These are phyloP conservation scores for Bathynomus jamesi DNA, from an alignment of 1,140 invertebrate genomes.

Conservation along the genomic window DNA sequence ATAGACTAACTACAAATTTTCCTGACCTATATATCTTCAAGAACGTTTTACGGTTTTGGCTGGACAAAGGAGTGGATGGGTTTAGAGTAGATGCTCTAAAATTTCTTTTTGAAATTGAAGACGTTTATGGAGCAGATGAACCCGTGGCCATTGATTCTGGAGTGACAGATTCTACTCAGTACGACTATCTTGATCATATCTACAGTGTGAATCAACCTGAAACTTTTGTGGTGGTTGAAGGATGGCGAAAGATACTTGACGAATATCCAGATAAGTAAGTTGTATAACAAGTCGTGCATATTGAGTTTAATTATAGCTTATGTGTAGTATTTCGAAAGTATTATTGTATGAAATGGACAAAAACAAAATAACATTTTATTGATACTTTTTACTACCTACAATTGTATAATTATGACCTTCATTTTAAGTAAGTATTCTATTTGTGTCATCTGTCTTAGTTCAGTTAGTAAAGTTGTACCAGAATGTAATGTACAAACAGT, in stretches of 20 bases:
- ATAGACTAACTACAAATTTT: neutral
- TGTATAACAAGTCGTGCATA: neutral
- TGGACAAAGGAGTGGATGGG: constrained; percentile 46
- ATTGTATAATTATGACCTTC: too few species aligned
- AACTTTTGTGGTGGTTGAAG: constrained; percentile 49
- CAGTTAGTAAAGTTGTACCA: too few species aligned
- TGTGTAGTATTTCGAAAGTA: too few species aligned
- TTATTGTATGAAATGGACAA: too few species aligned
- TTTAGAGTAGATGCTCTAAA: constrained; percentile 57
- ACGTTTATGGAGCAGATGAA: constrained; percentile 16
- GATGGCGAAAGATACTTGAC: constrained; percentile 39
- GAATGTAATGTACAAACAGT: too few species aligned
- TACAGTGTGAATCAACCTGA: constrained; percentile 55
- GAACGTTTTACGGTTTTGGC: constrained; percentile 46
- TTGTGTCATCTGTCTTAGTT: too few species aligned
- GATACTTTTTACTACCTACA: too few species aligned
- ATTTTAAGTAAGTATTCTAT: too few species aligned
- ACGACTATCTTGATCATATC: constrained; percentile 53
- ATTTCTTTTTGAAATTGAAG: constrained; percentile 44
- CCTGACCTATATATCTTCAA: neutral
- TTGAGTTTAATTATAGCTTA: too few species aligned
- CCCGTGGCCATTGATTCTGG: constrained; percentile 13
- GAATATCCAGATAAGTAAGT: constrained; percentile 28
- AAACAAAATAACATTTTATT: too few species aligned
- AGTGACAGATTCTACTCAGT: constrained; percentile 42